These are phyloP conservation scores for Silurus asotus DNA, from an alignment of 2,113 vertebrate genomes.

Conservation along the genomic window DNA sequence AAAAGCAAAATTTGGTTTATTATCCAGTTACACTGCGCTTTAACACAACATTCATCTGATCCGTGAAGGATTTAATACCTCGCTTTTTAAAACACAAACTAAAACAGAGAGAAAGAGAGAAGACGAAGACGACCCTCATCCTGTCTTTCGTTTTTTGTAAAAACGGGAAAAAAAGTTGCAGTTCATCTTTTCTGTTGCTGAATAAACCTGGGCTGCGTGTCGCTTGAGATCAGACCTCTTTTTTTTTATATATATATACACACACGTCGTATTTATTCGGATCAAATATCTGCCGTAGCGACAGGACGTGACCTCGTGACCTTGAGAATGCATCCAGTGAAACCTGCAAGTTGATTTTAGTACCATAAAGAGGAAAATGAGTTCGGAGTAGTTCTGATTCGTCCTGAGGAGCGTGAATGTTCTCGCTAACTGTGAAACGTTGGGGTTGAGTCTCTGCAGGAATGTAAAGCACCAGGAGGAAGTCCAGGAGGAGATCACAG, in stretches of 20 bases:
- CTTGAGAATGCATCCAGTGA: not conserved
- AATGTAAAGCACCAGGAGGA: not conserved
- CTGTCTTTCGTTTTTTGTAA: not conserved
- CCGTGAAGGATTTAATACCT: constrained; percentile 30
- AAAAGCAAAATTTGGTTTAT: constrained; percentile 25
- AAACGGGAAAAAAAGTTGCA: not conserved
- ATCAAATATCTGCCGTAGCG: not conserved
- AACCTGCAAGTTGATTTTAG: not conserved
- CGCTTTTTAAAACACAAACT: constrained; percentile 12
- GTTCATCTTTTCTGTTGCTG: not conserved
- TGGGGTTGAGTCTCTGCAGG: not conserved
- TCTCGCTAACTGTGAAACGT: not conserved
- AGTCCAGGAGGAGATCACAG: not conserved
- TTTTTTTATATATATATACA: not conserved
- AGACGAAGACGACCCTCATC: not conserved
- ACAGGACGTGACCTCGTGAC: not conserved
- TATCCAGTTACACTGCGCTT: constrained; percentile 2
- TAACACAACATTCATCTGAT: constrained; percentile 21
- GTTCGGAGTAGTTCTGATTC: not conserved
- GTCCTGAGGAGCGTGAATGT: not conserved
- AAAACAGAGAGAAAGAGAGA: not conserved
- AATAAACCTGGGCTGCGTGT: not conserved
- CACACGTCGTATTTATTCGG: not conserved
- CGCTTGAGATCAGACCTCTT: not conserved
- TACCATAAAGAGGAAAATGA: not conserved